These are phyloP conservation scores for Corythaixoides concolor DNA, from an alignment of 2,113 vertebrate species.

Conservation along the genomic window DNA sequence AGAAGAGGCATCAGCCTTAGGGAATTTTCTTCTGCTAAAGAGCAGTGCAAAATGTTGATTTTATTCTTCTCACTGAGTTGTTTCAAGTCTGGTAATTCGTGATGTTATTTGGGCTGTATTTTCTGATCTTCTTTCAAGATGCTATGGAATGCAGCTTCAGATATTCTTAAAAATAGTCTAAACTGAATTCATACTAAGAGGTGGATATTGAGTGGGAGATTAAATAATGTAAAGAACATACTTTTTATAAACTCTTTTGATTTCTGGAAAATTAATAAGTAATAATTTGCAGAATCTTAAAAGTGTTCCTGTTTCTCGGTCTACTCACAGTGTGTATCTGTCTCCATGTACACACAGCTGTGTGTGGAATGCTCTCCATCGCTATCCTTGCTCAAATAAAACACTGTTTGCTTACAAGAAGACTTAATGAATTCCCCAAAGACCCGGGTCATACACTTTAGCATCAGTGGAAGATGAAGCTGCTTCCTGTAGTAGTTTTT, in stretches of 20 bases:
- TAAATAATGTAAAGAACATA: not conserved
- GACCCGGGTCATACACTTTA: not conserved
- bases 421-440: slow-evolving; percentile 28
- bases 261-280: not conserved
- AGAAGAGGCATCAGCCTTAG: not conserved
- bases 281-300: not conserved
- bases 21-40: not conserved
- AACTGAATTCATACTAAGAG: not conserved
- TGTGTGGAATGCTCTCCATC: not conserved
- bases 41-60: not conserved
- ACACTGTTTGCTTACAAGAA: not conserved
- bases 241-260: not conserved
- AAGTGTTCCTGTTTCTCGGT: not conserved
- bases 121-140: not conserved
- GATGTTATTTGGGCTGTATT: not conserved
- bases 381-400: slow-evolving; percentile 30
- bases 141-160: not conserved
- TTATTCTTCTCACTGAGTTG: not conserved
- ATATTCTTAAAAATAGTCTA: slow-evolving; percentile 7
- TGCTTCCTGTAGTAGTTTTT: not conserved
- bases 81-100: not conserved
- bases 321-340: not conserved
- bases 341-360: slow-evolving; percentile 5
- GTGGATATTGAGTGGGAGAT: not conserved
- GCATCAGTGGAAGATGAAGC: not conserved